phyloP scores from a whole-genome alignment of 2,113 vertebrate species.

The Suncus etruscus region DNA sequence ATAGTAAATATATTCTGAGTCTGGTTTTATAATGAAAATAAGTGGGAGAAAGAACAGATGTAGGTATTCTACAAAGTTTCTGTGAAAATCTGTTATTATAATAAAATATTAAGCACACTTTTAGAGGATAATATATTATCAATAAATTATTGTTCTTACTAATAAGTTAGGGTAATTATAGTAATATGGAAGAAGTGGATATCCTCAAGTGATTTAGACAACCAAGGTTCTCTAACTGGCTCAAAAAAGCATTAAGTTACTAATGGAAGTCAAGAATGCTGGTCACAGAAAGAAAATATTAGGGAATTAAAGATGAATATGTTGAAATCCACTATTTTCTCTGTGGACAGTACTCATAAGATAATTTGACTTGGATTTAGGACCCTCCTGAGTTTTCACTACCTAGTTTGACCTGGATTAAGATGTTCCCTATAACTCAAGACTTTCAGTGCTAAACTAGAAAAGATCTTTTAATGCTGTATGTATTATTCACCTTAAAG shows the following conservation, averaged over 20 bases:
- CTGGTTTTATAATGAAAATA: too few relatives aligned
- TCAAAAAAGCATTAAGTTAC: not conserved
- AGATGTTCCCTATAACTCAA: not conserved
- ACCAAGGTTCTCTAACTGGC: not conserved
- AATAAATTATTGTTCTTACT: not conserved
- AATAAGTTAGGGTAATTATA: slow-evolving; percentile 22
- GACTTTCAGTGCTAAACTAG: not conserved
- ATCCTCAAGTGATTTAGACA: not conserved
- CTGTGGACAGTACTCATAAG: not conserved
- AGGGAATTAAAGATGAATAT: not conserved
- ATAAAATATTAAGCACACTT: not conserved
- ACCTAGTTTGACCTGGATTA: not conserved
- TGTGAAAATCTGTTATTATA: not conserved
- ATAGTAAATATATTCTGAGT: not conserved
- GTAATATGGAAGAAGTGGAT: not conserved
- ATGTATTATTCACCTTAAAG: not conserved
- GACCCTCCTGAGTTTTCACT: not conserved
- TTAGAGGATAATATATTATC: not conserved
- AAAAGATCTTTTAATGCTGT: not conserved
- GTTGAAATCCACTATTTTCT: slow-evolving; percentile 11
- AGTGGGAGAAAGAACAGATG: not conserved
- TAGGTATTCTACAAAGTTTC: not conserved
- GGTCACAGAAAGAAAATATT: slow-evolving; percentile 11
- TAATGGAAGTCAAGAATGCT: not conserved
- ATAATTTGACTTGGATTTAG: not conserved